Conservation (phyloP, 2,113 vertebrate genomes). For the Cercocebus atys region DNA sequence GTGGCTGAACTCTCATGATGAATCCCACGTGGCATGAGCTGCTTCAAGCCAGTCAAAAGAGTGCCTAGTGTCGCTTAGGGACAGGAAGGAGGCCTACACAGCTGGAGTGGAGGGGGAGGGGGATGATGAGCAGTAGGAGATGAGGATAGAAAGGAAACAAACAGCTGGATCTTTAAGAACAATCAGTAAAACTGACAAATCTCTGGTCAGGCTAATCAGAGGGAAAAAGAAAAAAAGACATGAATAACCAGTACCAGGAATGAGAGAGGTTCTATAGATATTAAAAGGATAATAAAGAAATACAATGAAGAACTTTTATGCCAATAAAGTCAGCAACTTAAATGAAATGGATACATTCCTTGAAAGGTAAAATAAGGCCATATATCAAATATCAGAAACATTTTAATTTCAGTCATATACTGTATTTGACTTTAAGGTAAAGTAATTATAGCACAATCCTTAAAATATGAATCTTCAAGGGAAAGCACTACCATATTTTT, state of each 20-base stretch:
- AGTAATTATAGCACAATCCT: neutral
- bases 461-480: neutral
- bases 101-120: neutral
- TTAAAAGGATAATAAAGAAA: neutral
- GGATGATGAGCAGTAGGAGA: neutral
- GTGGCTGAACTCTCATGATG: neutral
- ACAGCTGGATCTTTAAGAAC: neutral
- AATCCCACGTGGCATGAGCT: neutral
- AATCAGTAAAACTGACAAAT: neutral
- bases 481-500: neutral
- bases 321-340: neutral
- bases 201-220: neutral
- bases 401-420: neutral
- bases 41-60: neutral
- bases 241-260: neutral
- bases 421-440: conserved; percentile 1
- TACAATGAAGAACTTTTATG: neutral
- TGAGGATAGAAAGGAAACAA: conserved; percentile 13
- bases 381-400: neutral
- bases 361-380: neutral
- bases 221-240: neutral
- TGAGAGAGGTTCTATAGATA: neutral
- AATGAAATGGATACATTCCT: conserved; percentile 21
- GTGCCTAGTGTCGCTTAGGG: neutral
- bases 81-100: neutral